Base-by-base conservation (phyloP, 2,888 invertebrate species). In the Mimumesa dahlbomi region DNA sequence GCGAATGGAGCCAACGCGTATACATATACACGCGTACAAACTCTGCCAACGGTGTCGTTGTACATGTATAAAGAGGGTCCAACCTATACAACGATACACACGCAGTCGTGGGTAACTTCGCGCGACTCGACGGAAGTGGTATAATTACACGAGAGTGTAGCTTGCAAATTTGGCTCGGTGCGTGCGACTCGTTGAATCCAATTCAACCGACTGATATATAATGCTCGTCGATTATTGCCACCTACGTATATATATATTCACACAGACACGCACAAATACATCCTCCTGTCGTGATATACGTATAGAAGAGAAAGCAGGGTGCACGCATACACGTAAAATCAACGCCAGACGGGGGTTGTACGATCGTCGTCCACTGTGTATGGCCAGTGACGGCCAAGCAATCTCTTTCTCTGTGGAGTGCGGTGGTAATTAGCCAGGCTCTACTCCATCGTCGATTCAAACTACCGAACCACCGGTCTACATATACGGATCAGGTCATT, bases 131-230 rank as follows among this genome's bases (percentile, higher is more conserved):
- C 79, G 79, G 71, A 76, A 76, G 73, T 73, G 68, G 71, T 77
- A 62, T 79, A 79, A 79, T 79, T 79, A 69, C 70, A 31, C 40
- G 40, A 42, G 58, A 56, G 75, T 68, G 58, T 70, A 64, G 71
- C 46, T 71, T 67, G 79, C 69, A 79, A 79, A 79, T 79, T 79
- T 67, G 69, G 66, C 53, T 53, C 59, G 66, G 64, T 66, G 72
- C 72, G 63, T 54, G 66, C 68, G 59, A 81, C 72, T 78, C 79
- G 79, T 81, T 79, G 73, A 71, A 74, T 81, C 74, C 74, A 79
- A 80, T 81, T 79, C 72, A 76, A 61, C 62, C 65, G 63, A 36
- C 65, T 79, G 74, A 82, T 79, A 82, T 75, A 71, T 80, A 80
- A 80, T 67, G 58, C 71, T 42, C 65, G 70, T 67, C 79, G 73